These are phyloP conservation scores for Synchiropus splendidus DNA, from an alignment of 2,113 vertebrate genomes.

Conservation along the genomic window DNA sequence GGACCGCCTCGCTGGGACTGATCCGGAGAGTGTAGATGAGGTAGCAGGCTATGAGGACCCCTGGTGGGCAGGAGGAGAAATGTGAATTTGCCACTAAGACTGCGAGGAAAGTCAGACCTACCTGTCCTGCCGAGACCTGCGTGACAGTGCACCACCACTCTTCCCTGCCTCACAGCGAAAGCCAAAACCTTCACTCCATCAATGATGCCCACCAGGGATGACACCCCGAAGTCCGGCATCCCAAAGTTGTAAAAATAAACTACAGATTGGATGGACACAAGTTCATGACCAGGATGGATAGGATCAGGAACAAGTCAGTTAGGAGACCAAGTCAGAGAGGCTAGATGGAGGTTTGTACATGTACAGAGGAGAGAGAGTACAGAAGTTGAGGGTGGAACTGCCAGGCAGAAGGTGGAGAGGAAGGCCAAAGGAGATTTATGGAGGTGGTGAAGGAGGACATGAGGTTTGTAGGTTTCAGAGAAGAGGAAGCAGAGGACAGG, in stretches of 20 bases:
- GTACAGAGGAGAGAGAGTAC: too few relatives aligned
- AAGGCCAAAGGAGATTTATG: too few relatives aligned
- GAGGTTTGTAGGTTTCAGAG: too few relatives aligned
- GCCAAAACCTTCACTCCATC: slow-evolving; percentile 72
- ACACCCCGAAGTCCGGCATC: slow-evolving; percentile 71
- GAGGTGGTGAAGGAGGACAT: too few relatives aligned
- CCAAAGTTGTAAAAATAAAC: slow-evolving; percentile 79
- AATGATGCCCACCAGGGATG: slow-evolving; percentile 60
- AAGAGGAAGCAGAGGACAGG: too few relatives aligned
- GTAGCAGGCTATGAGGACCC: slow-evolving; percentile 75
- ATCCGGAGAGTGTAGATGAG: slow-evolving; percentile 68
- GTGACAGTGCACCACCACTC: slow-evolving; percentile 74
- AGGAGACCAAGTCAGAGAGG: too few relatives aligned
- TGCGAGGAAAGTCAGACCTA: too few relatives aligned
- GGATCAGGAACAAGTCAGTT: too few relatives aligned
- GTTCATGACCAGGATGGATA: too few relatives aligned
- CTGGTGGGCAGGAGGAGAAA: slow-evolving; percentile 31
- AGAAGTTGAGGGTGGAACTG: too few relatives aligned
- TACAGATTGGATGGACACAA: slow-evolving; percentile 37
- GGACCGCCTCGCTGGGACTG: slow-evolving; percentile 68
- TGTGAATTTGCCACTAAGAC: not conserved
- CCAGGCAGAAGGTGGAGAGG: too few relatives aligned
- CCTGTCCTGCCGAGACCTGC: slow-evolving; percentile 75
- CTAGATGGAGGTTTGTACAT: too few relatives aligned
- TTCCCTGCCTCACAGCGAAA: slow-evolving; percentile 67